Conservation (phyloP, 2,113 vertebrate genomes). For the Campylorhamphus procurvoides region DNA sequence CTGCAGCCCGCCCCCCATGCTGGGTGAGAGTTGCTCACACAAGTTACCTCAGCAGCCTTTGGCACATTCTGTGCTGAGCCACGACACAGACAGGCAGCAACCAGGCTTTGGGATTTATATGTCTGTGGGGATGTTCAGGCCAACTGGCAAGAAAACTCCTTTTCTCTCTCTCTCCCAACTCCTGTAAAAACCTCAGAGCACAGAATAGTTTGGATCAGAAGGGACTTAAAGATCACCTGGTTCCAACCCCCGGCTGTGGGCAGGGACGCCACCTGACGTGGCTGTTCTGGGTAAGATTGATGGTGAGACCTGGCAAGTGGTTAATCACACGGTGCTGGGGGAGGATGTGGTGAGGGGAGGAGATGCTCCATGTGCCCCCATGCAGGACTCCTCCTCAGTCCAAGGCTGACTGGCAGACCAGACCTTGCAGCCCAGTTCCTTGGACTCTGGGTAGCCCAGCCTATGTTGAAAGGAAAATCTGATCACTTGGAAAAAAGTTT, state of each 20-base stretch:
- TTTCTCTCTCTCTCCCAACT: neutral
- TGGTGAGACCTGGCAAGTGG: neutral
- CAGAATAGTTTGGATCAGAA: neutral
- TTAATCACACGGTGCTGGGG: neutral
- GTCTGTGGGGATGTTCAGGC: neutral
- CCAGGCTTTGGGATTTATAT: neutral
- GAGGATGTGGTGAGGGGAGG: neutral
- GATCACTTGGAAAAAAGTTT: neutral
- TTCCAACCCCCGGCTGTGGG: rapidly evolving
- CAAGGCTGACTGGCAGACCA: neutral
- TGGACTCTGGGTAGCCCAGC: neutral
- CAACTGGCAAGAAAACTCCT: neutral
- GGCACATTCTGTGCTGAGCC: rapidly evolving
- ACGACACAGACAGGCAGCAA: neutral
- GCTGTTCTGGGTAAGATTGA: neutral
- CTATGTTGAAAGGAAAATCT: neutral
- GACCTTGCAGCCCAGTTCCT: neutral
- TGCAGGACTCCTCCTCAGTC: neutral
- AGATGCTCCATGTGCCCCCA: rapidly evolving
- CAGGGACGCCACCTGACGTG: neutral
- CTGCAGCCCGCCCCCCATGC: neutral
- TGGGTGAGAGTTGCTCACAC: neutral
- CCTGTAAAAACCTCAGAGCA: neutral
- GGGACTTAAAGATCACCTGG: too few relatives aligned
- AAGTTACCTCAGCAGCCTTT: neutral